phyloP scores from a whole-genome alignment of 2,113 vertebrate species.

The Ciconia maguari region DNA sequence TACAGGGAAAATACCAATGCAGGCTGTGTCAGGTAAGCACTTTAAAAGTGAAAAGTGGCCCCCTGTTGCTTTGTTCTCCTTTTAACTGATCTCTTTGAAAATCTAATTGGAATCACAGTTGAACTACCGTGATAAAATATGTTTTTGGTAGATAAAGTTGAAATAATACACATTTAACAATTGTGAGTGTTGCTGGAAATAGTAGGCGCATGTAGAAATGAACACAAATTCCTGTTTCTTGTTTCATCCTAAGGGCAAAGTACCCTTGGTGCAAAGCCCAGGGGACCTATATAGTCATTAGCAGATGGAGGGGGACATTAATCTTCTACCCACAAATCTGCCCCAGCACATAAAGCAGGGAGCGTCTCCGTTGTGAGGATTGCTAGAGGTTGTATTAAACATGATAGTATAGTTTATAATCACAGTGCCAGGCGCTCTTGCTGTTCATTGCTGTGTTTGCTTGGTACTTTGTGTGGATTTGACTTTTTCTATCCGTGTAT shows the following conservation, averaged over 20 bases:
- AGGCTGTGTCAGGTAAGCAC: conserved; percentile 9
- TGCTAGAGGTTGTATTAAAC: conserved; percentile 23
- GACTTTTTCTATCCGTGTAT: background rate
- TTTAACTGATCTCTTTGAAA: conserved; percentile 46
- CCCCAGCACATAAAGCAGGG: conserved; percentile 26
- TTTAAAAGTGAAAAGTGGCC: conserved; percentile 17
- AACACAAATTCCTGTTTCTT: conserved; percentile 39
- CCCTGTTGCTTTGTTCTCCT: conserved; percentile 26
- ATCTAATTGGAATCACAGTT: conserved; percentile 40
- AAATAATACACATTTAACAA: conserved; percentile 27
- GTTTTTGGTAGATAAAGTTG: conserved; percentile 29
- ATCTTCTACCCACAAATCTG: conserved; percentile 44
- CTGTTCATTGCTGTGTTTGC: background rate
- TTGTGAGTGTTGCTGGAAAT: conserved; percentile 2
- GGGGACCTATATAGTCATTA: conserved; percentile 43
- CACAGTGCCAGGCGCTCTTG: background rate
- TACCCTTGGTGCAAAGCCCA: conserved; percentile 48
- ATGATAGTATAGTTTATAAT: background rate
- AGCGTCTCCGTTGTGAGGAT: conserved; percentile 8
- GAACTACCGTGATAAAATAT: background rate
- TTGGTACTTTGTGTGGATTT: background rate
- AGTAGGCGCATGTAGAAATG: background rate
- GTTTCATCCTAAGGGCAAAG: conserved; percentile 55
- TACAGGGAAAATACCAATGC: background rate
- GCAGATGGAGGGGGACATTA: conserved; percentile 54